Evolutionary conservation across 2,888 invertebrate species (phyloP), one percentile per base, ranked within the genome.

Genomic region (Notodonta ziczac): DNA sequence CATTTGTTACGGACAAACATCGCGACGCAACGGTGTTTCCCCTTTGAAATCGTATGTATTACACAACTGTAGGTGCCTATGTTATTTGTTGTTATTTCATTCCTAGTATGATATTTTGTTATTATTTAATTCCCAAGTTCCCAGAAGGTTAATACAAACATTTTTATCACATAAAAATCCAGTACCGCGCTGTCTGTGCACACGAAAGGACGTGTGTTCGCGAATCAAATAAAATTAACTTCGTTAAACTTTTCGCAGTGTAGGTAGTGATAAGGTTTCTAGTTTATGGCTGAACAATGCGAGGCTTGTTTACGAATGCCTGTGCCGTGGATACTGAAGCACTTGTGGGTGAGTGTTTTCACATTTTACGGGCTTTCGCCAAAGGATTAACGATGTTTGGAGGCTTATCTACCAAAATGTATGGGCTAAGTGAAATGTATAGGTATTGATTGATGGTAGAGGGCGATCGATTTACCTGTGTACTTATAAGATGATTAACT

Each of bases 281-380:
- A n/a, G 56, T 56, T 42, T 44, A 56, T 24, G 16, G 24, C 24
- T 14, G 14, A 56, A 56, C 44, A 44, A 56, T 56, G 56, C 16
- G 39, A 54, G 39, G 7, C 24, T 52, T 52, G 52, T 52, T 52
- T 35, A 52, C 52, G 10, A 32, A 13, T 39, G 6, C 13, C 39
- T 14, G n/a, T 39, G 54, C 13, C 12, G 50, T 50, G 50, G 39
- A 54, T 39, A 52, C 40, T 8, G 40, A 8, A 35, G 55, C 24
- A 44, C 54, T 54, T 44, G 7, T 14, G 5, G 56, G 56, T 56
- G 56, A 56, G 56, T 56, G 56, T 44, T 42, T 56, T 56, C 13
- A 42, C 44, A 42, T 56, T 56, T 12, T 24, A 44, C 16, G 24
- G 24, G 44, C 1, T 44, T 56, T 44, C 10, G 24, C 35, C 24